Evolutionary conservation across 2,888 invertebrate species (phyloP), one percentile per base, ranked within the genome.

Genomic region (Lithophane semibrunnea): DNA sequence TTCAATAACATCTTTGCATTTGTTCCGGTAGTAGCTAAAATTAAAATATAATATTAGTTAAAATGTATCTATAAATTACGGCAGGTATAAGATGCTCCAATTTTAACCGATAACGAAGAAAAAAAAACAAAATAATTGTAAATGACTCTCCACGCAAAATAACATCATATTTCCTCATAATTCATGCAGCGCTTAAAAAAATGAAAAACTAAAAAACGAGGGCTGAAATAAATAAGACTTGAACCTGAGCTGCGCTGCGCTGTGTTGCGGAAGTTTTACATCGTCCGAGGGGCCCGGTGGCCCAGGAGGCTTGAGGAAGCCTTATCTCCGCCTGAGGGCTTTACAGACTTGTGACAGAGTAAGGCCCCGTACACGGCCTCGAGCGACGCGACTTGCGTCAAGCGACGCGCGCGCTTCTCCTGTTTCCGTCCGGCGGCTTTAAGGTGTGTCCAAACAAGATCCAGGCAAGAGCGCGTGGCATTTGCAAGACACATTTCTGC

Each of bases 301-400:
- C 16, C 18, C 16, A 24, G 61, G 10, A 12, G 44, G 42, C 49
- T 13, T 67, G 44, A 42, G 44, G 42, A 10, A 52, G 60, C 65
- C 76, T 81, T 86, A 86, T 84, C 85, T 81, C 47, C 37, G 65
- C 85, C 73, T 44, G 72, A 81, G 47, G 77, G 77, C 76, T 86
- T 81, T 70, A 65, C 81, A 78, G 78, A 76, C 75, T 77, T 69
- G 63, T 74, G 63, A 75, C 56, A 61, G 21, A 47, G 69, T 76
- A 84, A 29, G 2, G 29, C 13, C 13, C 29, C 2, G 29, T 29
- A 52, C 54, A 67, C 21, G 9, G 5, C 3, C 16, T 9, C 13
- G 21, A 56, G 29, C 29, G 13, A 29, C 13, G 52, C 18, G 18
- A 12, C 8, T 21, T 67, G 21, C 2, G 13, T 13, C 21, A 67